A percentile compares a stretch with the other conserved stretches of the same genome.
These are phyloP conservation scores for Taxidea taxus DNA, from an alignment of 2,113 vertebrate species.

Conservation along the genomic window DNA sequence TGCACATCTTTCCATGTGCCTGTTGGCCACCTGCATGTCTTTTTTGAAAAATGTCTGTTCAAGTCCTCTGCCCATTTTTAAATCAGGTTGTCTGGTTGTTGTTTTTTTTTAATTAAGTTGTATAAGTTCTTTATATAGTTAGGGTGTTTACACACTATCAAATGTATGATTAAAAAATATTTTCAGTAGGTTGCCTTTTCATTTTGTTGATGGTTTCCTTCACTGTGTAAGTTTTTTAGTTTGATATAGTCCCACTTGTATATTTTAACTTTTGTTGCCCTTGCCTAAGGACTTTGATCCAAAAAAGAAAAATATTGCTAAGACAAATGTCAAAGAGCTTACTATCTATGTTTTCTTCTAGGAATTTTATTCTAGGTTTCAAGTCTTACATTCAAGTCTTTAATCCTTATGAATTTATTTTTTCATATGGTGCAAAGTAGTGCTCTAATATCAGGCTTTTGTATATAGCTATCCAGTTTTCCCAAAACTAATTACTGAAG, in stretches of 20 bases:
- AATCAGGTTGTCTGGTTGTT: not conserved
- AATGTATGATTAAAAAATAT: not conserved
- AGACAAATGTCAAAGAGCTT: not conserved
- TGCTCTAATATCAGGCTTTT: not conserved
- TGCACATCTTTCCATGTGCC: not conserved
- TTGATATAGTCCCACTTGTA: not conserved
- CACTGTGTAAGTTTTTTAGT: not conserved
- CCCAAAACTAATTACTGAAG: not conserved
- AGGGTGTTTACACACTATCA: not conserved
- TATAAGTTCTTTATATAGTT: not conserved
- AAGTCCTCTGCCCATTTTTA: not conserved
- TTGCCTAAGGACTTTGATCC: not conserved
- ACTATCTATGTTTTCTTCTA: not conserved
- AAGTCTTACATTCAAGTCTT: not conserved
- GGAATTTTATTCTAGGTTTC: not conserved
- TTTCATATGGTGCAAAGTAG: not conserved
- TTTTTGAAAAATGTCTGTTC: not conserved
- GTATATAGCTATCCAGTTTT: not conserved
- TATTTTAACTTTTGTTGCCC: not conserved
- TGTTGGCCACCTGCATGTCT: not conserved
- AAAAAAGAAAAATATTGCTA: not conserved
- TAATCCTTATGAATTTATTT: not conserved
- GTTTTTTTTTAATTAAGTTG: not conserved
- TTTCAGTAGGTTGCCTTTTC: not conserved
- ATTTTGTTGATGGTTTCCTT: not conserved